Base-by-base conservation (phyloP, 2,888 invertebrate genomes). In the Napeogenes sylphis region DNA sequence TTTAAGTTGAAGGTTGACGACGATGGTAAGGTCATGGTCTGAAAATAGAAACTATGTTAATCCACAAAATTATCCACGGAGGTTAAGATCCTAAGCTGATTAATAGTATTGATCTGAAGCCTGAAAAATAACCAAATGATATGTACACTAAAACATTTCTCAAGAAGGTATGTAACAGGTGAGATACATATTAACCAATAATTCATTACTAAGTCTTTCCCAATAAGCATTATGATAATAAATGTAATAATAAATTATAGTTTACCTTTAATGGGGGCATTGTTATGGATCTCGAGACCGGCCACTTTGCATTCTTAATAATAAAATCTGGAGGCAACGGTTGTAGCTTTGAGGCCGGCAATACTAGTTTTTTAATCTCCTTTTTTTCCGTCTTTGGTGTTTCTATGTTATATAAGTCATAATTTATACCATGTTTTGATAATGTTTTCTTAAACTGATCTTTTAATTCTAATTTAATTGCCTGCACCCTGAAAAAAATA, bases 291-390 rank as follows among this genome's bases (percentile, higher is more conserved):
- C 12, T 62, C 33, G 47, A 32, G 4, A 55, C 42, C 0, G 63
- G 61, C 60, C 63, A 55, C 33, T 58, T 62, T 1, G 58, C 65
- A 13, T 60, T 32, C 13, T 58, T 57, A 13, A 67, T 45, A 8
- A 70, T 73, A 45, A 82, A 84, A 62, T 85, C 83, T 0, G 88
- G 76, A 0, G 91, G 87, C 45, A 90, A 57, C 0, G 90, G 87
- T 21, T 84, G 83, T 8, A 90, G 64, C 63, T 90, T 90, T 0
- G 89, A 87, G 0, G 86, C 86, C n/a, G 89, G 85, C 60, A 90
- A 69, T 46, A 89, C 84, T 3, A 85, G 4, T 30, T 76, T 81
- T 54, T 78, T 82, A 0, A 61, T 32, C n/a, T 70, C 71, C 30
- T 30, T 67, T 32, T 61, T 58, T 63, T 67, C 65, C 2, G 32